These are phyloP conservation scores for Drosophila kepulauana DNA, from an alignment of 1,140 invertebrate genomes.

Conservation along the genomic window DNA sequence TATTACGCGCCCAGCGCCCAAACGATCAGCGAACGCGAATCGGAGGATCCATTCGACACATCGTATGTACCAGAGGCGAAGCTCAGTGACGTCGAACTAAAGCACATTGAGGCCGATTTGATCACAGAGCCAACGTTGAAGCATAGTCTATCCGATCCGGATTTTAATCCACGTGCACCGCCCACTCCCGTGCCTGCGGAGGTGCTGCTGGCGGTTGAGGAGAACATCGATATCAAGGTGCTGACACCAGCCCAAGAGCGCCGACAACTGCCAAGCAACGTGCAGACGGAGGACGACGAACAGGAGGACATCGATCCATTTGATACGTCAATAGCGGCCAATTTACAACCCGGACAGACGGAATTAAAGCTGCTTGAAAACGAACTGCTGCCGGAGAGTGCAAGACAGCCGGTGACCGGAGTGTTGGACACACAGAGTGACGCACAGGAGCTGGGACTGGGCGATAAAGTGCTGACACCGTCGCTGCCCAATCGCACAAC, in stretches of 20 bases:
- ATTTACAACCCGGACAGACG: conserved; percentile 90
- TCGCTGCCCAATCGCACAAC: conserved; percentile 59
- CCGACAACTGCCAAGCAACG: conserved; percentile 50
- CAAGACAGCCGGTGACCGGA: conserved; percentile 52
- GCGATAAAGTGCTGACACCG: conserved; percentile 82
- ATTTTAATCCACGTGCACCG: conserved; percentile 86
- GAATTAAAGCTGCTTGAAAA: conserved; percentile 90
- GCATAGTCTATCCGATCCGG: conserved; percentile 86
- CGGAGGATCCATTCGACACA: conserved; percentile 93
- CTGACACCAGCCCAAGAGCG: conserved; percentile 87
- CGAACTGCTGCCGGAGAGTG: conserved; percentile 75
- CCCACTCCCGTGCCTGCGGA: conserved; percentile 85
- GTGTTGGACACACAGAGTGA: conserved; percentile 82
- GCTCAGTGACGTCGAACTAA: conserved; percentile 90
- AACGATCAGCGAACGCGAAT: conserved; percentile 87
- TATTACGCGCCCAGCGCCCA: conserved; percentile 88
- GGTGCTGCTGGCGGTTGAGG: conserved; percentile 87
- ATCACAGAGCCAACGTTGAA: conserved; percentile 72
- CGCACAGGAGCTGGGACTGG: conserved; percentile 82
- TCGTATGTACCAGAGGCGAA: conserved; percentile 90
- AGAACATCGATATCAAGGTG: conserved; percentile 89
- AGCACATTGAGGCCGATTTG: conserved; percentile 90
- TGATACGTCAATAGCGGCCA: conserved; percentile 91
- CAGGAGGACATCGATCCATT: conserved; percentile 89
- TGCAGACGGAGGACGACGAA: conserved; percentile 28